Base-by-base conservation (phyloP, 2,797 vertebrate genomes). In the Protonibea diacanthus region DNA sequence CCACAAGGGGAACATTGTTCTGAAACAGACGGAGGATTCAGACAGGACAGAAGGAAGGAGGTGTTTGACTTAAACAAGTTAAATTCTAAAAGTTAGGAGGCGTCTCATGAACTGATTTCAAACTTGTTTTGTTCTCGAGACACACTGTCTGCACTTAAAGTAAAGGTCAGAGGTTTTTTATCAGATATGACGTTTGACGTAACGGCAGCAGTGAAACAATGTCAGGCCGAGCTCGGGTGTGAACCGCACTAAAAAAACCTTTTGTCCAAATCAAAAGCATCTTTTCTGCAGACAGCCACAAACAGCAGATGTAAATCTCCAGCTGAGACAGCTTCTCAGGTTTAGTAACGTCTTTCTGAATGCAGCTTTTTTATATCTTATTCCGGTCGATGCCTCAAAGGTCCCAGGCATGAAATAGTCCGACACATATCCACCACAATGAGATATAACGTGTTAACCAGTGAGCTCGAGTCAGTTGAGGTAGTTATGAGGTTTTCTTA, bases 141-240 rank as follows among this genome's bases (percentile, higher is more conserved):
- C 38, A 33, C 45, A 25, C 33, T 0, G 40, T 40, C 21, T 47
- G 53, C 66, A 47, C 59, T 48, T 6, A 33, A 12, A 62, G 53
- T 45, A n/a, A 1, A 21, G 42, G 29, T 64, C 59, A 52, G 1
- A 17, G 6, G 10, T 52, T 53, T 3, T 64, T 42, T 47, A 52
- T 76, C 79, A 73, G 76, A 76, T 58, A 17, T 38, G 51, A 78
- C n/a, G 49, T 56, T 55, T 75, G 71, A 81, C 45, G 57, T 62
- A 49, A 62, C 59, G 0, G 13, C 66, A n/a, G 5, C 44, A 62
- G 9, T n/a, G 23, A 65, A 86, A 84, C 78, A 75, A 78, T 69
- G 60, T 56, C 58, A 42, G 2, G 44, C 51, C 0, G 6, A 44
- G 44, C 9, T n/a, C 58, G 78, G 78, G 59, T 45, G 63, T 68